These are phyloP conservation scores for Colletes latitarsis DNA, from an alignment of 1,140 invertebrate species.

Conservation along the genomic window DNA sequence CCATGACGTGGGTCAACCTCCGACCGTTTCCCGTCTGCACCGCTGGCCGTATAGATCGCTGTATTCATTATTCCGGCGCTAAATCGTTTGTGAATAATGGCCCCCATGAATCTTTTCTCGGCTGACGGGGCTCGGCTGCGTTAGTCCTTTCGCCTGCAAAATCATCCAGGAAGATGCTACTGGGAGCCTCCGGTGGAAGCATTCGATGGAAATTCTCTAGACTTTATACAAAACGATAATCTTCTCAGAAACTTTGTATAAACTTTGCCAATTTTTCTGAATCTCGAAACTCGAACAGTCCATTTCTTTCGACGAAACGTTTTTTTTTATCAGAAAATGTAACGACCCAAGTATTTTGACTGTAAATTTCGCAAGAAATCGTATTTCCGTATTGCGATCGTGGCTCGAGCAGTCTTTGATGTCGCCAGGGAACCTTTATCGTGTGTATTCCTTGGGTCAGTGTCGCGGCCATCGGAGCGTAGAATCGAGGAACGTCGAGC, in stretches of 20 bases:
- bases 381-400: not conserved
- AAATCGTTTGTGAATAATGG: conserved; percentile 74
- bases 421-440: not conserved
- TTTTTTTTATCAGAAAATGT: too few relatives aligned
- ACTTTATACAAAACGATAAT: too few relatives aligned
- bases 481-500: not conserved
- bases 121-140: conserved; percentile 7
- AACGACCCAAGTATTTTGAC: too few relatives aligned
- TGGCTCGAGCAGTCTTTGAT: not conserved
- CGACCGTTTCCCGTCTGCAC: not conserved
- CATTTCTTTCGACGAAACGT: too few relatives aligned
- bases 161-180: conserved; percentile 1
- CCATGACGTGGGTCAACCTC: not conserved
- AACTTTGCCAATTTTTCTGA: too few relatives aligned
- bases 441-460: not conserved
- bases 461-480: not conserved
- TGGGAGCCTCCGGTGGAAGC: not conserved
- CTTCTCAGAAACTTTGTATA: too few relatives aligned
- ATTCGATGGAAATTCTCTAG: conserved; percentile 1
- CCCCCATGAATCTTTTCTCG: conserved; percentile 65
- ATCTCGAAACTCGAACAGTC: too few relatives aligned
- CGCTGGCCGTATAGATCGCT: conserved; percentile 50
- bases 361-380: not conserved
- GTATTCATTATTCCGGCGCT: conserved; percentile 68
- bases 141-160: conserved; percentile 19